These are phyloP conservation scores for Hormaphis cornu DNA, from an alignment of 1,140 invertebrate genomes.

Conservation along the genomic window DNA sequence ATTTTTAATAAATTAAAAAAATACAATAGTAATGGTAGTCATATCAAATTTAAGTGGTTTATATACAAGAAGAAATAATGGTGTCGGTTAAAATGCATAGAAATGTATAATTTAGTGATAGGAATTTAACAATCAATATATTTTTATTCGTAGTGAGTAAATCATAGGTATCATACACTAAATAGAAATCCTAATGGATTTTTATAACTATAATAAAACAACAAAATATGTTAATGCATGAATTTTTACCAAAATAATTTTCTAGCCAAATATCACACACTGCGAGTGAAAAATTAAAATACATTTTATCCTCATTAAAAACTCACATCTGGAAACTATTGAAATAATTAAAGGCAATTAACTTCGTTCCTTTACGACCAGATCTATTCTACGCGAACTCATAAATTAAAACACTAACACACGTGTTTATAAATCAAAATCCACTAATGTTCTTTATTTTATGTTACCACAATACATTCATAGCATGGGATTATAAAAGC, in stretches of 20 bases:
- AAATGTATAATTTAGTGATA: too few species aligned
- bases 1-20: too few species aligned
- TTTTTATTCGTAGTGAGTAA: neutral
- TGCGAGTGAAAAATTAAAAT: neutral
- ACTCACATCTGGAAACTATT: slow-evolving; percentile 12
- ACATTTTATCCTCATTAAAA: neutral
- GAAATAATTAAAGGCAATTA: slow-evolving; percentile 6
- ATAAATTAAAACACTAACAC: slow-evolving; percentile 15
- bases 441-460: neutral
- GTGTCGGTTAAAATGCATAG: too few species aligned
- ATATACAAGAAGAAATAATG: too few species aligned
- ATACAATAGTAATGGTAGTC: too few species aligned
- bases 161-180: neutral
- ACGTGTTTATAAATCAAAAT: neutral
- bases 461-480: neutral
- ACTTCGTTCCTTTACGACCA: neutral
- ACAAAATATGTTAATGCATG: neutral
- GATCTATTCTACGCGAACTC: neutral
- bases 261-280: neutral
- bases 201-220: neutral
- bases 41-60: too few species aligned
- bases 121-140: too few species aligned
- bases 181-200: slow-evolving; percentile 2
- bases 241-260: neutral
- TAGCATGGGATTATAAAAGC: neutral